Conservation (phyloP, 2,888 invertebrate genomes). For the Leuctra nigra region DNA sequence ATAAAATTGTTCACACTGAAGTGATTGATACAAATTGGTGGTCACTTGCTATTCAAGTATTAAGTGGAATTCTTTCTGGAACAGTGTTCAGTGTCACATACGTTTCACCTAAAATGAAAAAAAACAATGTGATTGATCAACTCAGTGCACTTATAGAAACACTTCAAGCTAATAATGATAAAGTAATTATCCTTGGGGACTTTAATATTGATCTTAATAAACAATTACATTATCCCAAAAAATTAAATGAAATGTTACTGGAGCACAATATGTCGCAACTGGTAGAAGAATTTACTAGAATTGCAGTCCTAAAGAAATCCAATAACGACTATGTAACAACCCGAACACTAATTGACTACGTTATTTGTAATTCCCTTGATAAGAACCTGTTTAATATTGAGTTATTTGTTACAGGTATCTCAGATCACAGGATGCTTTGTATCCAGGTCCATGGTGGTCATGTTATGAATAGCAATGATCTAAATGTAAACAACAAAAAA, state of each 20-base stretch:
- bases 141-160: not conserved
- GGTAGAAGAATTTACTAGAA: conserved; percentile 6
- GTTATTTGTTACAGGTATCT: not conserved
- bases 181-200: not conserved
- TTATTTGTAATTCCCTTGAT: not conserved
- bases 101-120: conserved; percentile 10
- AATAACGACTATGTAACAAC: not conserved
- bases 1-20: not conserved
- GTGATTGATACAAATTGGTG: conserved; percentile 4
- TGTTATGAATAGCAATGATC: not conserved
- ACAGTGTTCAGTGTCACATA: not conserved
- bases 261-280: not conserved
- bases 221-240: not conserved
- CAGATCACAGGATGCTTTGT: not conserved
- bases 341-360: conserved; percentile 1
- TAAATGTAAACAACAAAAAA: not conserved
- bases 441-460: not conserved
- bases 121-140: not conserved
- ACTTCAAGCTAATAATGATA: not conserved
- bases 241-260: not conserved
- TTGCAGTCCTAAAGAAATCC: not conserved
- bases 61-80: not conserved
- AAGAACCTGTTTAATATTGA: not conserved
- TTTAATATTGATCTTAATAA: conserved; percentile 7
- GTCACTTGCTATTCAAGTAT: not conserved